Conservation (phyloP, 2,113 vertebrate species). For the Balaenoptera acutorostrata region DNA sequence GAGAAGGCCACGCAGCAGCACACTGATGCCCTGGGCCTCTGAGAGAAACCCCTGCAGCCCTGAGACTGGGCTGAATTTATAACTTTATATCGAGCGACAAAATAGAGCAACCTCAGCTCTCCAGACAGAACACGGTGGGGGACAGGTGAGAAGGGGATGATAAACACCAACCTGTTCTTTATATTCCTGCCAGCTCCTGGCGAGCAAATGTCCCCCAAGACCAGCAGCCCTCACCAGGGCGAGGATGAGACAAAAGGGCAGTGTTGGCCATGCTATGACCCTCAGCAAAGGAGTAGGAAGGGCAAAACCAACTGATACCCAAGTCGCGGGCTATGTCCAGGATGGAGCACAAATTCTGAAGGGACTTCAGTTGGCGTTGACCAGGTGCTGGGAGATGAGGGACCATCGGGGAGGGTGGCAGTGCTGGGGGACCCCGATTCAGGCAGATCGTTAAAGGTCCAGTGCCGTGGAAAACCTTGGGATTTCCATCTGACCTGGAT, state of each 20-base stretch:
- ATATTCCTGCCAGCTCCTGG: too few relatives aligned
- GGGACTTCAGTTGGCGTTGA: neutral
- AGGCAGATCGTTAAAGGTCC: neutral
- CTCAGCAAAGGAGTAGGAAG: neutral
- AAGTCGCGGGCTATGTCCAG: rapidly evolving
- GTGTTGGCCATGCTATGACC: neutral
- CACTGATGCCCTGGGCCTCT: neutral
- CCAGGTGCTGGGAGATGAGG: neutral
- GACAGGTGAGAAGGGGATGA: neutral
- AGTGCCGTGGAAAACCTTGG: neutral
- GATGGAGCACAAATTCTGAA: neutral
- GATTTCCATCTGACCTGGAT: neutral
- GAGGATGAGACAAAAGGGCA: neutral
- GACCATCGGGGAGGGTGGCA: too few relatives aligned
- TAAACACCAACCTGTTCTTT: rapidly evolving
- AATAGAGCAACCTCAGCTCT: neutral
- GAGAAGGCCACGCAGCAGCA: too few relatives aligned
- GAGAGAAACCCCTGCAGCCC: neutral
- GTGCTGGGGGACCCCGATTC: neutral
- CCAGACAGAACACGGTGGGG: neutral
- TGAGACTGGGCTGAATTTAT: neutral
- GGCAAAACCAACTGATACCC: neutral
- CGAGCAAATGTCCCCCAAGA: neutral
- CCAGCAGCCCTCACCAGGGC: neutral
- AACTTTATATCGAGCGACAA: neutral